Evolutionary conservation across 2,888 invertebrate genomes (phyloP).

Genomic region (Spisula solida): DNA sequence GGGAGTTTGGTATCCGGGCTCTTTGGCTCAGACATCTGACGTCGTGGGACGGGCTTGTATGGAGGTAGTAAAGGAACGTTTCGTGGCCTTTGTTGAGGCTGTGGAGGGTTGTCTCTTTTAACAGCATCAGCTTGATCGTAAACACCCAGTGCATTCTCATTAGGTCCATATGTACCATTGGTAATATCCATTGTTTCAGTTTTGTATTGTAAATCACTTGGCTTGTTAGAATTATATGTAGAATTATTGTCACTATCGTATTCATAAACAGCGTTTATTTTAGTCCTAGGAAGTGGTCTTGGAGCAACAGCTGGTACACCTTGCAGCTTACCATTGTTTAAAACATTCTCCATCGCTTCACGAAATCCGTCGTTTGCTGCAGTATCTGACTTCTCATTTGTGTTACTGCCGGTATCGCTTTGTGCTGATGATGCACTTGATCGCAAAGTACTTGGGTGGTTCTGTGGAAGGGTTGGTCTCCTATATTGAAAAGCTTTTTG

Average conservation of each 20-base stretch:
- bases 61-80: constrained; percentile 24
- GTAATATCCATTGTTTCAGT: background rate
- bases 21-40: constrained; percentile 24
- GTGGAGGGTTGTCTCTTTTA: background rate
- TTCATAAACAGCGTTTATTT: background rate
- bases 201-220: background rate
- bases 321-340: background rate
- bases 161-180: background rate
- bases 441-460: constrained; percentile 29
- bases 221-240: background rate
- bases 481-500: background rate
- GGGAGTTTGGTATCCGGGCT: background rate
- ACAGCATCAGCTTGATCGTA: background rate
- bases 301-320: constrained; percentile 22
- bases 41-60: constrained; percentile 46
- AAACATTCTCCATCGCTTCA: background rate
- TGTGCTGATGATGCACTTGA: background rate
- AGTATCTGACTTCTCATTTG: background rate
- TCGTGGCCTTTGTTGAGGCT: background rate
- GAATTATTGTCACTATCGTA: background rate
- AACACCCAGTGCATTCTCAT: background rate
- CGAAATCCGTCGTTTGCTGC: background rate
- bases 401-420: background rate
- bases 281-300: constrained; percentile 18
- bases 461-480: constrained; percentile 33